phyloP scores from a whole-genome alignment of 2,113 vertebrate genomes.

The Bambusicola thoracicus region DNA sequence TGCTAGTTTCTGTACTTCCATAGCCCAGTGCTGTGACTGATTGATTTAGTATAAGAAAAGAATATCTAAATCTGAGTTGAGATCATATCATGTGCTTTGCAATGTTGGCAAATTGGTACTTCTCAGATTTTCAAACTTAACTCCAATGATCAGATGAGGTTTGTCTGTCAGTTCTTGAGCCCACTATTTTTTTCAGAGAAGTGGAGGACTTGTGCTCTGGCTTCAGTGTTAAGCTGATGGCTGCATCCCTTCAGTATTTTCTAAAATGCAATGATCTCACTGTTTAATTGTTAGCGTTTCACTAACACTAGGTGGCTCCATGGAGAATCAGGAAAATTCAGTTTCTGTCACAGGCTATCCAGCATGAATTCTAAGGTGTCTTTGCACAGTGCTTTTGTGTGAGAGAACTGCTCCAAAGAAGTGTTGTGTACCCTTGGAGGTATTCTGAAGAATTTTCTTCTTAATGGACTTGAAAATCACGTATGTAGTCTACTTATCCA shows the following conservation, averaged over 20 bases:
- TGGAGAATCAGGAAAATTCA: not conserved
- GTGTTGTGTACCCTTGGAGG: not conserved
- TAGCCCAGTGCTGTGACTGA: not conserved
- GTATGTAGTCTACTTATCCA: not conserved
- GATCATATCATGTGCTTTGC: not conserved
- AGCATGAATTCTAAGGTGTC: not conserved
- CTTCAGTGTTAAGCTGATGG: accelerated
- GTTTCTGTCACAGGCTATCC: not conserved
- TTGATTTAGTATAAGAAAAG: not conserved
- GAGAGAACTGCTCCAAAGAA: not conserved
- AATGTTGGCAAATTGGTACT: not conserved
- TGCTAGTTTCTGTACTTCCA: not conserved
- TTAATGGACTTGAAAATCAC: not conserved
- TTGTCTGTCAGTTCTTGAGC: not conserved
- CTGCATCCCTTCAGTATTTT: not conserved
- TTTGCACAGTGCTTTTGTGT: not conserved
- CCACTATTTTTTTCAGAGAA: not conserved
- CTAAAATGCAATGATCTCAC: not conserved
- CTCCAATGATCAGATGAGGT: not conserved
- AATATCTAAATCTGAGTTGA: not conserved
- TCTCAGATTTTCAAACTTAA: not conserved
- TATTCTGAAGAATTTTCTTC: not conserved
- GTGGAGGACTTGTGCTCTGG: not conserved
- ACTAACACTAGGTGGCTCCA: not conserved
- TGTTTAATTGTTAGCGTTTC: not conserved